Base-by-base conservation (phyloP, 1,140 invertebrate genomes). In the Ptiloglossa arizonensis region DNA sequence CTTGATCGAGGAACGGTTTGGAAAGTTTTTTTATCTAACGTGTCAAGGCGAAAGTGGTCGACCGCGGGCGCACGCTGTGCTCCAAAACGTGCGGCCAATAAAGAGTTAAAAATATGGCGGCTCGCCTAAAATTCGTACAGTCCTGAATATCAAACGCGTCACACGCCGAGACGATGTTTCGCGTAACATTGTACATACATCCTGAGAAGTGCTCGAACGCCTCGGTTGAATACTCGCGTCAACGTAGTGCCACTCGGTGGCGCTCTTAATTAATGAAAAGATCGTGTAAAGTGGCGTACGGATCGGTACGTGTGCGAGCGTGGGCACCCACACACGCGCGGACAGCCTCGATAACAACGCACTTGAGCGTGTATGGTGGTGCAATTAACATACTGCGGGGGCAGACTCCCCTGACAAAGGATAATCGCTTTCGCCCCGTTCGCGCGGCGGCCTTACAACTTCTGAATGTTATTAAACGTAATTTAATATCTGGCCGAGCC, bases 381-480 rank as follows among this genome's bases (percentile, higher is more conserved):
- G 80, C 85, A 86, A 86, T 86, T 86, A 85, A 86, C 74, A 71
- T 72, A 73, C 41, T 15, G 70, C 79, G 77, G 64, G 73, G 83
- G 77, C 52, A 80, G 77, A 50, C 64, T 68, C 67, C 72, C 69
- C 60, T 73, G 69, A 78, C 68, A 83, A 81, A 85, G 81, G 78
- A 56, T 50, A 68, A 50, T 81, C 62, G 67, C 72, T 67, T 72
- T 64, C 56, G 27, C 68, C 68, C 27, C 41, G 24, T 69, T 68
- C 62, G 35, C 41, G 48, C 56, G 35, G 59, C 80, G 78, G 64
- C 52, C 75, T 83, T 56, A 78, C 52, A 73, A 74, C 66, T 86
- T 83, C 69, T 81, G 76, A 80, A 83, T 81, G 80, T 85, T 86
- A 87, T 87, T 87, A 87, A 87, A 87, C 77, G 79, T 87, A 87